Evolutionary conservation across 92 coral and sea anemone genomes (phyloP).

Genomic region (Porites evermanni): DNA sequence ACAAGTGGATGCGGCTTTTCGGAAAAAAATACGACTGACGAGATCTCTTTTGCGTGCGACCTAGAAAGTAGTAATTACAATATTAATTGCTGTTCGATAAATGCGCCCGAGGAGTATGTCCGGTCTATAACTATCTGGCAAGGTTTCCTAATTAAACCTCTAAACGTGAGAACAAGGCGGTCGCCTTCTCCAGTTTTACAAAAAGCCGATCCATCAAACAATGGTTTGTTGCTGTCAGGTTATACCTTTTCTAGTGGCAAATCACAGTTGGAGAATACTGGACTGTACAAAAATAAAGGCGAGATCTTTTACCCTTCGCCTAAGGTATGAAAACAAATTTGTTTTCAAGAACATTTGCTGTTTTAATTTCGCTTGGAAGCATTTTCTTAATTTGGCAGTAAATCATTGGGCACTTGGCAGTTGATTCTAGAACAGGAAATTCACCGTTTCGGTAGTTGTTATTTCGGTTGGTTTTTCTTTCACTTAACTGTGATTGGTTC

Average conservation of each 20-base stretch:
- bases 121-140: constrained; percentile 41
- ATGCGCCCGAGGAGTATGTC: not conserved
- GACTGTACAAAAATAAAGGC: not conserved
- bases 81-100: not conserved
- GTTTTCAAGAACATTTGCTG: not conserved
- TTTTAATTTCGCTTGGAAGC: constrained; percentile 5
- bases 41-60: constrained; percentile 18
- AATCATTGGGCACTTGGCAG: not conserved
- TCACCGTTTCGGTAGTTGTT: not conserved
- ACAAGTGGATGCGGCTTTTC: constrained; percentile 9
- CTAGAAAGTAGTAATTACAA: not conserved
- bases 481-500: not conserved
- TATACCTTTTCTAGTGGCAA: constrained; percentile 3
- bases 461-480: constrained; percentile 8
- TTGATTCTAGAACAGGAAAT: not conserved
- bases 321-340: constrained; percentile 14
- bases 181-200: not conserved
- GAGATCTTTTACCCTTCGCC: not conserved
- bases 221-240: constrained; percentile 1
- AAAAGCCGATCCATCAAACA: not conserved
- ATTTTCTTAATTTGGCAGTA: constrained; percentile 7
- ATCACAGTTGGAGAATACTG: not conserved
- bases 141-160: constrained; percentile 20
- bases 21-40: constrained; percentile 12
- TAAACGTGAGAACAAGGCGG: constrained; percentile 6